Base-by-base conservation (phyloP, 2,888 invertebrate genomes). In the Cryptophagus acutangulus region DNA sequence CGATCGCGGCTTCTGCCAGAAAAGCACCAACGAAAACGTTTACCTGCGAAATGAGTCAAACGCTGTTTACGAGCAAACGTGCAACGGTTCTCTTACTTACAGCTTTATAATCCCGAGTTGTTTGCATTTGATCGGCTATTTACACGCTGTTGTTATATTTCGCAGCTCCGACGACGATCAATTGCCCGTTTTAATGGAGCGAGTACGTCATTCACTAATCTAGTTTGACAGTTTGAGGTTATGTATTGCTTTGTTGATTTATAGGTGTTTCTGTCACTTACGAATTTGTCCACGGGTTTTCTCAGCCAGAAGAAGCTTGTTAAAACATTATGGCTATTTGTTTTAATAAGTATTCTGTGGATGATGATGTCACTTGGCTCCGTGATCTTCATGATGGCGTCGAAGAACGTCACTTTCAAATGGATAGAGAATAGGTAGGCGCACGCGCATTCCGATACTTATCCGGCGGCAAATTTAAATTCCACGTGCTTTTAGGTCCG, bases 111-210 rank as follows among this genome's bases (percentile, higher is more conserved):
- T 86, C 33, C 88, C 89, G 2, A 82, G 82, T 65, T 52, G 77
- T 36, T 67, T 89, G 17, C 87, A 88, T 67, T 75, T 88, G 39
- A 48, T 74, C 31, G 86, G 84, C 9, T 89, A 85, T 59, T 54
- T 85, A 10, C 82, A 86, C 49, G 82, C 86, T 0, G 72, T 87
- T 38, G 79, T 82, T 58, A 71, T 87, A 36, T 84, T 87, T 63
- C 74, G 87, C 55, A 76, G 82, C 49, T 79, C 82, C 18, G 87
- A 88, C 63, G 87, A 86, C 61, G 88, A 89, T 62, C 87, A 88
- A 57, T 66, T 89, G 36, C 86, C 87, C 55, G 84, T 85, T 70
- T 72, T 89, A 35, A 86, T 88, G 78, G 89, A 89, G 66, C 75
- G 87, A 55, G 87, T 83, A 59, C 71, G 72, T 45, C 20, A 14